phyloP scores from a whole-genome alignment of 2,888 invertebrate species.

The Neoaliturus tenellus region DNA sequence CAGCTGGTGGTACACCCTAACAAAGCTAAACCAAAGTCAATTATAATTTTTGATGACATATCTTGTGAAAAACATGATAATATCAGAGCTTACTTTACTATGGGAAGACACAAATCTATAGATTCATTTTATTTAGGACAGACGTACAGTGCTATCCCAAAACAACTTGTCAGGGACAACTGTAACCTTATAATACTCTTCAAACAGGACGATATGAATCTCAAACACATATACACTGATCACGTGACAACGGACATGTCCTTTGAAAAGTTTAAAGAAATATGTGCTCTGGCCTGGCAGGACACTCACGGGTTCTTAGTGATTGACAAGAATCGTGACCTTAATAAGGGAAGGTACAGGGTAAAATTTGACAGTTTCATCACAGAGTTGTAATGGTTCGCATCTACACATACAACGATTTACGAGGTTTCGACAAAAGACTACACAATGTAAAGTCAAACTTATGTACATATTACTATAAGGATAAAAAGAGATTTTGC shows the following conservation, averaged over 20 bases:
- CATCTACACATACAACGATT: too few species aligned
- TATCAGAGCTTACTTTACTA: slow-evolving; percentile 37
- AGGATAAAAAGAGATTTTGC: too few species aligned
- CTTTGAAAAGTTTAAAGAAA: slow-evolving; percentile 65
- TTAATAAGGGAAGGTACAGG: too few species aligned
- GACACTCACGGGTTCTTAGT: slow-evolving; percentile 57
- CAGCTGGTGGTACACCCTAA: slow-evolving; percentile 44
- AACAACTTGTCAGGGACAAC: slow-evolving; percentile 70
- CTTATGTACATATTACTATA: too few species aligned
- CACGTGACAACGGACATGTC: slow-evolving; percentile 58
- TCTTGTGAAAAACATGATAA: slow-evolving; percentile 49
- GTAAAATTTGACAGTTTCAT: too few species aligned
- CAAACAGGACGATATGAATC: slow-evolving; percentile 70
- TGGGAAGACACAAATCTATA: slow-evolving; percentile 53
- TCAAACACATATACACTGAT: slow-evolving; percentile 67
- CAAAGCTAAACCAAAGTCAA: slow-evolving; percentile 41
- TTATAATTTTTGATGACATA: slow-evolving; percentile 55
- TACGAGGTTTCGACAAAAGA: too few species aligned
- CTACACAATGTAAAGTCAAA: too few species aligned
- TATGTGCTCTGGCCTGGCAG: slow-evolving; percentile 69
- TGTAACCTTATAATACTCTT: slow-evolving; percentile 70
- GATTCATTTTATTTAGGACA: slow-evolving; percentile 55
- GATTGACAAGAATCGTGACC: too few species aligned
- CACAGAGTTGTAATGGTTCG: too few species aligned
- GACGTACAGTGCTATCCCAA: slow-evolving; percentile 66